Evolutionary conservation across 2,797 vertebrate genomes (phyloP).

Genomic region (Fistularia commersonii): DNA sequence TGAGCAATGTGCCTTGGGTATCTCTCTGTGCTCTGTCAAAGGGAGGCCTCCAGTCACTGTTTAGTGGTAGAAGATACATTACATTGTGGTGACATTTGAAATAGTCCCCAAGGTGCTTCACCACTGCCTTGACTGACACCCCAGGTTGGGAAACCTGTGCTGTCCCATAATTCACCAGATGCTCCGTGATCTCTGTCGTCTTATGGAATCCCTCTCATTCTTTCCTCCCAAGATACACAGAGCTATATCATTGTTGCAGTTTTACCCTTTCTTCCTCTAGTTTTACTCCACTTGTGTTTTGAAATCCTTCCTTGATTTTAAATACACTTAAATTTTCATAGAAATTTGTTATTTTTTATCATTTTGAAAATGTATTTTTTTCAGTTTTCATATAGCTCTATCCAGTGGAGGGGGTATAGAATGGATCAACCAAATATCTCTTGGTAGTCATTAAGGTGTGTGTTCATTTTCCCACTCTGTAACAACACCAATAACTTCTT

Average conservation of each 20-base stretch:
- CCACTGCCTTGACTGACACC: constrained; percentile 70
- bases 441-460: too few relatives aligned
- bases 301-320: too few relatives aligned
- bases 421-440: too few relatives aligned
- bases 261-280: not conserved
- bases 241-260: constrained; percentile 15
- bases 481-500: too few relatives aligned
- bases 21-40: constrained; percentile 66
- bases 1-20: constrained; percentile 52
- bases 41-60: constrained; percentile 65
- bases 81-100: constrained; percentile 69
- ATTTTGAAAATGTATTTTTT: too few relatives aligned
- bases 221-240: constrained; percentile 25
- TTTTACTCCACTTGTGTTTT: not conserved
- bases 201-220: constrained; percentile 34
- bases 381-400: too few relatives aligned
- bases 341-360: too few relatives aligned
- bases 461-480: too few relatives aligned
- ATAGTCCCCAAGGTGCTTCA: constrained; percentile 65
- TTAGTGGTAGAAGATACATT: constrained; percentile 75
- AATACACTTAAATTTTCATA: too few relatives aligned
- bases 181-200: constrained; percentile 57
- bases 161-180: constrained; percentile 73
- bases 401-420: too few relatives aligned
- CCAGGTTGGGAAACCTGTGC: constrained; percentile 59